Base-by-base conservation (phyloP, 2,888 invertebrate genomes). In the Mesorhabditis belari region DNA sequence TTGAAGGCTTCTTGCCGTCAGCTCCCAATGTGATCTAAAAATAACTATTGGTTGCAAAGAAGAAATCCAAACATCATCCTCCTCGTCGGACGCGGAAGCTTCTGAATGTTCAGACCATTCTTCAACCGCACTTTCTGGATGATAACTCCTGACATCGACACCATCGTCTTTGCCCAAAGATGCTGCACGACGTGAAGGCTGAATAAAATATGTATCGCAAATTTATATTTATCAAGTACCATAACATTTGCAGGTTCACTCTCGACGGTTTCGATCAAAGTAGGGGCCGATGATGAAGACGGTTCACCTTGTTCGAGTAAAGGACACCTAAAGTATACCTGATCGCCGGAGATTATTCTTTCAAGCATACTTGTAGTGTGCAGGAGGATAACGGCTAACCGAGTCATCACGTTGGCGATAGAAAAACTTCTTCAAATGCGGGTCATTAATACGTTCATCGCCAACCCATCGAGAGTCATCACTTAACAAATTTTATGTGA, bases 381-480 rank as follows among this genome's bases (percentile, higher is more conserved):
- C 24, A 12, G 35, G 26, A 3, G 76, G 77, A 68, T 77, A 75
- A 21, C 59, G 55, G 9, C 74, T 71, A 17, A 63, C 35, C 6
- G 75, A 76, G 27, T 70, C 60, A 23, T 61, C 58, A 21, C 77
- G 58, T 53, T 77, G 77, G 17, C 70, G 66, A 55, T 73, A 72
- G 64, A 77, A 77, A 55, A 60, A 54, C 49, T 23, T 57, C 23
- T 27, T 21, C 49, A 57, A 3, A 5, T 35, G 21, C 23, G 61
- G 49, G 55, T 66, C 54, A 28, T 27, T 35, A 51, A 3, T 27
- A 12, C 35, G 51, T 53, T 24, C 35, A 29, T 28, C 53, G 28
- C 27, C 25, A 24, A 25, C 26, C 23, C 55, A 12, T 17, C 12
- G 27, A 24, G 23, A 17, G 23, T 54, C 17, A 12, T 25, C 23